A percentile compares a stretch with the other conserved stretches of the same genome.
These are phyloP conservation scores for Centruroides vittatus DNA, from an alignment of 1,140 invertebrate species.

Conservation along the genomic window DNA sequence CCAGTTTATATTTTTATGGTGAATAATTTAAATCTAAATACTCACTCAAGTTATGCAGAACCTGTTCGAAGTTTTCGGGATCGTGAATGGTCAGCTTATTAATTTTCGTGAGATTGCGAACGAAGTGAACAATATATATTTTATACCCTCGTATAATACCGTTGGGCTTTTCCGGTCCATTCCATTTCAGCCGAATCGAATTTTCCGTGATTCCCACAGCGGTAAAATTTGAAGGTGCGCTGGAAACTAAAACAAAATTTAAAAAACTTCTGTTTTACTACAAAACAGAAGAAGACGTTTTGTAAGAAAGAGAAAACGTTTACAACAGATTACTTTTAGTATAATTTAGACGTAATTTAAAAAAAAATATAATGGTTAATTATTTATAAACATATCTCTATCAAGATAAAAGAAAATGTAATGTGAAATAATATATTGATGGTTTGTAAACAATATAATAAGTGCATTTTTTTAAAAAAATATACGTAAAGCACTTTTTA, in stretches of 20 bases:
- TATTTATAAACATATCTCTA: too few species aligned
- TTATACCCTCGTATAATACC: constrained; percentile 29
- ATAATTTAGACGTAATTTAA: too few species aligned
- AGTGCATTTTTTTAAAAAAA: too few species aligned
- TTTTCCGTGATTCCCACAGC: constrained; percentile 54
- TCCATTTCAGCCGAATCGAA: constrained; percentile 63
- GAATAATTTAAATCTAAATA: background rate
- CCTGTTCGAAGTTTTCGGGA: constrained; percentile 14
- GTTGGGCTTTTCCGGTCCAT: constrained; percentile 52
- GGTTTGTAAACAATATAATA: too few species aligned
- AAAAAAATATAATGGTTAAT: too few species aligned
- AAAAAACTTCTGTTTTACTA: too few species aligned
- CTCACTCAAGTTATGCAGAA: constrained; percentile 18
- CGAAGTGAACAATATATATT: constrained; percentile 19
- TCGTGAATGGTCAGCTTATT: constrained; percentile 8
- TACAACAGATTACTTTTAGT: too few species aligned
- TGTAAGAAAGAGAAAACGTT: too few species aligned
- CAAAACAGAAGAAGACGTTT: too few species aligned
- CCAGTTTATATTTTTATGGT: too few species aligned
- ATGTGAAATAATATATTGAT: too few species aligned
- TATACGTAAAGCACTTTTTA: background rate
- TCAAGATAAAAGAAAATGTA: too few species aligned
- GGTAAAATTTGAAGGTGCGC: constrained; percentile 62
- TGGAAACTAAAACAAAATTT: constrained; percentile 47
- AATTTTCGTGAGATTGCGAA: constrained; percentile 17